These are phyloP conservation scores for Halcyon senegalensis DNA, from an alignment of 2,113 vertebrate genomes.

Conservation along the genomic window DNA sequence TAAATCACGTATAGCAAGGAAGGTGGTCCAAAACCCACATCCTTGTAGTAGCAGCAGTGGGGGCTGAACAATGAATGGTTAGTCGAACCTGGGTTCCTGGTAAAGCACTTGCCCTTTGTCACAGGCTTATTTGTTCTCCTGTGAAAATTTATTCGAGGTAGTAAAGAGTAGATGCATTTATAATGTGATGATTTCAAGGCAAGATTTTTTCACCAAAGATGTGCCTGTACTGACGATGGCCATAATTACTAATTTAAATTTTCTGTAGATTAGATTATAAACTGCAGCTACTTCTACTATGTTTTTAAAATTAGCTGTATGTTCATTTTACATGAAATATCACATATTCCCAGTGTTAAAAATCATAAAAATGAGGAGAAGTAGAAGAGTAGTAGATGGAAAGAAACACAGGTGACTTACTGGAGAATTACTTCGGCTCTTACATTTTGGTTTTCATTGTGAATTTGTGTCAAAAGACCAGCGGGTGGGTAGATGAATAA, in stretches of 20 bases:
- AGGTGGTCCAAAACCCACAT: neutral
- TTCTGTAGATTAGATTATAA: neutral
- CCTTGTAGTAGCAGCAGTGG: neutral
- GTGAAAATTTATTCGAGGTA: neutral
- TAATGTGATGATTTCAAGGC: neutral
- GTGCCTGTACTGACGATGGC: neutral
- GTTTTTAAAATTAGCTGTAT: neutral
- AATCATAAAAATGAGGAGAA: neutral
- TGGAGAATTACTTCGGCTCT: neutral
- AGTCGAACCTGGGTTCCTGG: neutral
- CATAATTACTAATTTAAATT: neutral
- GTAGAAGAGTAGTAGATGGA: neutral
- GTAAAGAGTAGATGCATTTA: neutral
- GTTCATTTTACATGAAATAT: neutral
- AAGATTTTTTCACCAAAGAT: neutral
- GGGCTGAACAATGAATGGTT: neutral
- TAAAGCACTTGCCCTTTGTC: neutral
- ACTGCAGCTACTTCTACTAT: neutral
- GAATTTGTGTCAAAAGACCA: neutral
- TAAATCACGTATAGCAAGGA: rapidly evolving
- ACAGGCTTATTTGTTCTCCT: neutral
- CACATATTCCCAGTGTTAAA: neutral
- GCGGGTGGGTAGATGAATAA: neutral
- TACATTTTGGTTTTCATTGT: neutral
- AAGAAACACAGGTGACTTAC: neutral